Evolutionary conservation across 2,797 vertebrate genomes (phyloP).

Genomic region (Vespertilio murinus): DNA sequence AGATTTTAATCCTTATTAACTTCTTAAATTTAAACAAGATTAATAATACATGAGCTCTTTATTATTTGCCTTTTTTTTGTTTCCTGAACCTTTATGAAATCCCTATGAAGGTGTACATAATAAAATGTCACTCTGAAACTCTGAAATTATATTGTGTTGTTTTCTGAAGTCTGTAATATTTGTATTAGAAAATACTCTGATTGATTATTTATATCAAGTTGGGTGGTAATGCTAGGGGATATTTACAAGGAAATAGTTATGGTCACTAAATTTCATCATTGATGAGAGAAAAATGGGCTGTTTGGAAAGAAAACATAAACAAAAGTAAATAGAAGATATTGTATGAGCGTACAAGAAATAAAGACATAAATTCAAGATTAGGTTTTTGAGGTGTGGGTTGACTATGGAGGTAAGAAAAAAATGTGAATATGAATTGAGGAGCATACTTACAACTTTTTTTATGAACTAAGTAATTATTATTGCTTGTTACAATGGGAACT

Average conservation of each 20-base stretch:
- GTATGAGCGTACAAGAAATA: background rate
- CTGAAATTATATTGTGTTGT: background rate
- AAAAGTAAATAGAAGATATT: background rate
- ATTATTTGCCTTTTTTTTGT: background rate
- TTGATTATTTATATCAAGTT: background rate
- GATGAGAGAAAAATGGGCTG: background rate
- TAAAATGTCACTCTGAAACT: conserved; percentile 27
- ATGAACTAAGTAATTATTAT: background rate
- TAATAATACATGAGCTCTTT: background rate
- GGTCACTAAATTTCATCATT: background rate
- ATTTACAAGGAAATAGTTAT: background rate
- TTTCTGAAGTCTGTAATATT: background rate
- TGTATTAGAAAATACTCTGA: background rate
- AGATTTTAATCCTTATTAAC: background rate
- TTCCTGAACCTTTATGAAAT: background rate
- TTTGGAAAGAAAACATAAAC: background rate
- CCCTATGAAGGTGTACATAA: background rate
- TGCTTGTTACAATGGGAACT: background rate
- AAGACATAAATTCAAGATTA: background rate
- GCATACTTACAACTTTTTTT: background rate
- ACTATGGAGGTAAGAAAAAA: background rate
- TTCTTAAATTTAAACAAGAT: background rate
- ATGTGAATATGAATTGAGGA: background rate
- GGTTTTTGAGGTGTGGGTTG: background rate
- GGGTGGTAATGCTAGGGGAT: background rate